Evolutionary conservation across 2,797 vertebrate species (phyloP), one percentile per base, ranked within the genome.

Genomic region (Rallus crepitans): DNA sequence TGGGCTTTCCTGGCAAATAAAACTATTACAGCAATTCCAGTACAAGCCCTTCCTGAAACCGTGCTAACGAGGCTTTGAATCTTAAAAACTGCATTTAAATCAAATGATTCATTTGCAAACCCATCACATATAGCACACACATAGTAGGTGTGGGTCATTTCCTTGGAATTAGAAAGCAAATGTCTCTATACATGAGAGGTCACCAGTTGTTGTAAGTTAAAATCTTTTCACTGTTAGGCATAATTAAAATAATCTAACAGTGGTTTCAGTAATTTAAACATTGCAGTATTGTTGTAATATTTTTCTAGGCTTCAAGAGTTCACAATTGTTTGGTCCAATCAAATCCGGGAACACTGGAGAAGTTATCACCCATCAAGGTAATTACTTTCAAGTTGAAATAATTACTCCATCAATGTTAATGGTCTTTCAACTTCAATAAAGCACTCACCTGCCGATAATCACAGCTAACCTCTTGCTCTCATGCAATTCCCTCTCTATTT

Each of bases 391-490:
- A 98, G 98, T 98, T 98, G 98, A 98, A 98, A 98, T 98, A 98
- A 98, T 98, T 98, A 98, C 98, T 98, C 98, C 98, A 98, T 98
- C 98, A 98, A 98, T 98, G 98, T 98, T 98, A 98, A 98, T 98
- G 98, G 98, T 98, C 98, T 98, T 98, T 98, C 98, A 98, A 98
- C 98, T 98, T 98, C 98, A 98, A 98, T 98, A 98, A 98, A 98
- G 98, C 98, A 98, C 98, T 98, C 98, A 98, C 98, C 98, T 98
- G 98, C 98, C 98, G 97, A 98, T 98, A 98, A 98, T 98, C 98
- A 98, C 96, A 35, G 97, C 98, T 98, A 98, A 98, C 98, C 98
- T 98, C 98, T 97, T 97, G 98, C 97, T 98, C 98, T 98, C 97
- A 97, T 98, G 98, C 97, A 98, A 98, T 98, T 98, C 98, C 98